Evolutionary conservation across 2,113 vertebrate species (phyloP).

Genomic region (Holacanthus passer): DNA sequence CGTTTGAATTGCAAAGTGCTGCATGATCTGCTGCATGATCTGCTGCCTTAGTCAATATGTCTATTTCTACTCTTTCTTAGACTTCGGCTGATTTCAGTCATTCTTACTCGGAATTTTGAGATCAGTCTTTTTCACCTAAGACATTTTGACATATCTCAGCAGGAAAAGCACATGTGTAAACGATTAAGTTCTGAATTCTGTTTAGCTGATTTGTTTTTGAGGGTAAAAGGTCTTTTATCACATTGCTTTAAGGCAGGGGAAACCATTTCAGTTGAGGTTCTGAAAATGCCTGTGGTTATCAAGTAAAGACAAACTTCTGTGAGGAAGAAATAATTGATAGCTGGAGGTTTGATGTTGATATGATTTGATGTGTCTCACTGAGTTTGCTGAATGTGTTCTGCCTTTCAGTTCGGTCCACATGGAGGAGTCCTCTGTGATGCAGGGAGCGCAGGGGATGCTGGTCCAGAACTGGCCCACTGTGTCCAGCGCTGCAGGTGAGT

Average conservation of each 20-base stretch:
- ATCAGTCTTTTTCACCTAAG: neutral
- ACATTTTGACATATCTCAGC: neutral
- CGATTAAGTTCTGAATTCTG: neutral
- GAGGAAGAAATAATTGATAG: neutral
- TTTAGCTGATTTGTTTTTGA: neutral
- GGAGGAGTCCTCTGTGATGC: conserved; percentile 94
- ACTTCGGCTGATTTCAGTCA: neutral
- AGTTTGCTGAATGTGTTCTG: conserved; percentile 43
- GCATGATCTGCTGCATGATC: too few relatives aligned
- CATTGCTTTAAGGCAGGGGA: neutral
- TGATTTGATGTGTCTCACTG: conserved; percentile 20
- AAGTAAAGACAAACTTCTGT: neutral
- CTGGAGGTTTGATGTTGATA: neutral
- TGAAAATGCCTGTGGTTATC: neutral
- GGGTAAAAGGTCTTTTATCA: neutral
- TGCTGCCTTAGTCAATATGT: too few relatives aligned
- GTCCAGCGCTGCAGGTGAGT: conserved; percentile 96
- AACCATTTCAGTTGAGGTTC: neutral
- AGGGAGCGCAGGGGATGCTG: conserved; percentile 92
- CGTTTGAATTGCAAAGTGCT: neutral
- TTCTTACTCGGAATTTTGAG: neutral
- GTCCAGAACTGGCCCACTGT: conserved; percentile 99
- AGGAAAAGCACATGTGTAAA: neutral
- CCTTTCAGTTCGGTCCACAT: conserved; percentile 92
- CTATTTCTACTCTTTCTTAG: too few relatives aligned